Base-by-base conservation (phyloP, 2,113 vertebrate genomes). In the Cathartes aura region DNA sequence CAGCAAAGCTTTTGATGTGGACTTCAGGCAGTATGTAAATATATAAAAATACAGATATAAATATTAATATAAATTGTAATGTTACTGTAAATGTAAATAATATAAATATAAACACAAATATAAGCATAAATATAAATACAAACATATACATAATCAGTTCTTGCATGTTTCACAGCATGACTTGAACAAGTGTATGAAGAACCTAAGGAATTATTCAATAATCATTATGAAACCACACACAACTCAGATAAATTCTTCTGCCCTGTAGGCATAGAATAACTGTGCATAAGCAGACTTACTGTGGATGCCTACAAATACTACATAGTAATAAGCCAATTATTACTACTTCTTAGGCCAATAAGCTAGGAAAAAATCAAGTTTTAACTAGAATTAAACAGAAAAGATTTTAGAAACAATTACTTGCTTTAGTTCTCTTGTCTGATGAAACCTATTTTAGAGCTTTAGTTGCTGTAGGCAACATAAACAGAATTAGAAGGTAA, bases 401-500 rank as follows among this genome's bases (percentile, higher is more conserved):
- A 89, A 90, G 6, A 62, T 91, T 93, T 90, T 81, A 94, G 82
- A 90, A 95, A 87, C 34, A 90, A 81, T 96, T 85, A 82, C 40
- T 92, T 94, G 60, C 20, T 82, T 97, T 94, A 36, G 23, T 91
- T 96, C 95, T n/a, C 62, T 86, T 94, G 50, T 30, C 82, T 85
- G 58, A 80, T 91, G 55, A 83, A 96, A 87, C 26, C 23, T 72
- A 38, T 63, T 82, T 91, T 78, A 92, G 91, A 93, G 30, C 20
- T 96, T 92, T 48, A 79, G 38, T 64, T 75, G 66, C 75, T 87
- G 56, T 68, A 76, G 75, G 91, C 72, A 75, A 63, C 6, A 15
- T 63, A 90, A 90, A 24, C 12, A 80, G 38, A 89, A 93, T 96
- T 85, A 96, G 52, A 96, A 95, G 68, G 45, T 86, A 96, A 96